A percentile compares a stretch with the other conserved stretches of the same genome.
phyloP scores from a whole-genome alignment of 2,888 invertebrate species.

The Troides aeacus region DNA sequence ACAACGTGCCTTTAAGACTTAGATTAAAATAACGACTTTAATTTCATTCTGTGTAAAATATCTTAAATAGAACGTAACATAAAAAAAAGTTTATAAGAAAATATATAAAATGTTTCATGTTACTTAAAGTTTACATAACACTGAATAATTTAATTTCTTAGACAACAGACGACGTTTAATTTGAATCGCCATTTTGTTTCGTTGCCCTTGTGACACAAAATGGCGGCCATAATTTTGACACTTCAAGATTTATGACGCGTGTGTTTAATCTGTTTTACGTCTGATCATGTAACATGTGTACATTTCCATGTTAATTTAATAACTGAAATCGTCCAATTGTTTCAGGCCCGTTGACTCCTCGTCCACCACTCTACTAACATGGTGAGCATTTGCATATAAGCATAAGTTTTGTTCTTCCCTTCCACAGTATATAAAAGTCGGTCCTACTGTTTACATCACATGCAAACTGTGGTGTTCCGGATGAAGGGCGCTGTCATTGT shows the following conservation, averaged over 20 bases:
- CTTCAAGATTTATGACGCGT: slow-evolving; percentile 30
- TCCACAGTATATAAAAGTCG: slow-evolving; percentile 4
- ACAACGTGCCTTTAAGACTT: too few relatives aligned
- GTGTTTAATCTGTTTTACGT: slow-evolving; percentile 9
- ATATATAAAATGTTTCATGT: too few relatives aligned
- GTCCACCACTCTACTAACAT: slow-evolving; percentile 12
- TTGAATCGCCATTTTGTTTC: too few relatives aligned
- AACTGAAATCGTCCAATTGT: slow-evolving; percentile 27
- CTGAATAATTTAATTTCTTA: too few relatives aligned
- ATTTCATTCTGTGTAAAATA: too few relatives aligned
- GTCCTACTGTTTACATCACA: neutral
- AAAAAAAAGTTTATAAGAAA: too few relatives aligned
- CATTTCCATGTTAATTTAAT: slow-evolving; percentile 33
- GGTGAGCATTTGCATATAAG: slow-evolving; percentile 28
- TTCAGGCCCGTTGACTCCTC: slow-evolving; percentile 28
- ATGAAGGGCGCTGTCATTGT: too few relatives aligned
- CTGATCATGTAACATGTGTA: slow-evolving; percentile 13
- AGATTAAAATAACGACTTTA: too few relatives aligned
- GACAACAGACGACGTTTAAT: too few relatives aligned
- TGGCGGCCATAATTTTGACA: slow-evolving; percentile 17
- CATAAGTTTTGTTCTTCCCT: neutral
- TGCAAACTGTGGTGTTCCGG: too few relatives aligned
- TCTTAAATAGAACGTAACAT: too few relatives aligned
- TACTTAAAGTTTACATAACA: too few relatives aligned
- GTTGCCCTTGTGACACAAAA: neutral